Evolutionary conservation across 1,140 invertebrate species (phyloP).

Genomic region (Drosophila punjabiensis): DNA sequence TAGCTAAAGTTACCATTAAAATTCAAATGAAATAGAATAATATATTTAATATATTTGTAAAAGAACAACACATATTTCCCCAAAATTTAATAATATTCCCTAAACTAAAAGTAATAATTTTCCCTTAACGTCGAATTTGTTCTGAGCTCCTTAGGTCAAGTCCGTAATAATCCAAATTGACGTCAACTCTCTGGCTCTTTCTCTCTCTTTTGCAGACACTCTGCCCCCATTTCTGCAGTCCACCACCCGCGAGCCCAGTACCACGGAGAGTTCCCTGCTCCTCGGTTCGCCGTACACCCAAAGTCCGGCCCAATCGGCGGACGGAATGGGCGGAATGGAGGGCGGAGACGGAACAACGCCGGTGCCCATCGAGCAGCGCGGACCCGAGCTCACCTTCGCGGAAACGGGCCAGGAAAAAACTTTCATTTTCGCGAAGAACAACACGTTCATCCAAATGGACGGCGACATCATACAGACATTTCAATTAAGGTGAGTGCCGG

Average conservation of each 20-base stretch:
- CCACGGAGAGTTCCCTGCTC: conserved; percentile 85
- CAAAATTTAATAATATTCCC: neutral
- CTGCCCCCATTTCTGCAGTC: conserved; percentile 86
- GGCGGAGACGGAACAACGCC: conserved; percentile 84
- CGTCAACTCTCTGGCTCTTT: conserved; percentile 3
- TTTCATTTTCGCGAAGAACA: conserved; percentile 95
- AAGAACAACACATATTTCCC: neutral
- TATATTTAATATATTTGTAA: too few relatives aligned
- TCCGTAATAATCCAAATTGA: conserved; percentile 18
- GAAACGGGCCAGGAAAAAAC: conserved; percentile 92
- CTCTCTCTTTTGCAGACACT: conserved; percentile 63
- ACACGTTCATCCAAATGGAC: conserved; percentile 94
- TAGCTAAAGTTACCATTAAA: neutral
- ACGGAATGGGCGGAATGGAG: conserved; percentile 40
- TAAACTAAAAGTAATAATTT: neutral
- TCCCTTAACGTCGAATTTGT: neutral
- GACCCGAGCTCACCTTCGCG: conserved; percentile 91
- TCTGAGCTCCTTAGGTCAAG: conserved; percentile 11
- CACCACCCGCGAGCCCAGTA: conserved; percentile 86
- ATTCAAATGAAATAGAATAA: neutral
- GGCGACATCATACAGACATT: conserved; percentile 94
- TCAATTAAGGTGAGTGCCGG: conserved; percentile 90
- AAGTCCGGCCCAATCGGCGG: conserved; percentile 55
- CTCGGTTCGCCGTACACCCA: conserved; percentile 79
- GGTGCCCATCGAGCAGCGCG: conserved; percentile 90